Evolutionary conservation across 2,888 invertebrate genomes (phyloP), one percentile per base, ranked within the genome.

Genomic region (Heliothis peltigera): DNA sequence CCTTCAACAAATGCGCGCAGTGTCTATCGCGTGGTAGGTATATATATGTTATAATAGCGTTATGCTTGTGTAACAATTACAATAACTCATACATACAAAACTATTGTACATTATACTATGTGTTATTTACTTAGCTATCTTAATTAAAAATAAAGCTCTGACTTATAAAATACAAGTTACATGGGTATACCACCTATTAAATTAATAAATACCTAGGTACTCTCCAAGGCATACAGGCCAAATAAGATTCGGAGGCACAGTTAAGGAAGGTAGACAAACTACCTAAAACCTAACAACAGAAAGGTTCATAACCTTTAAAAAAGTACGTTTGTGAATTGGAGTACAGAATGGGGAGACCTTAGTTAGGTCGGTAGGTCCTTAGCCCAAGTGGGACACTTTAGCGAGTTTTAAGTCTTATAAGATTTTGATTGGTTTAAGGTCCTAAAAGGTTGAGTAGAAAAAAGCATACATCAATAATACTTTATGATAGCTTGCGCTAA

Each of bases 1-100:
- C 92, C 90, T 91, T 91, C 91, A 89, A 88, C 87, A 85, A 88
- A 87, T 39, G 39, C 89, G 88, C 91, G 87, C 83, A 82, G 82
- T 84, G 87, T 86, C 84, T 89, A 87, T 81, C 79, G 81, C 80
- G 71, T 81, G 80, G 76, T 82, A 82, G 67, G 68, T 70, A 60
- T 73, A 55, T 58, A 69, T 77, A 81, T 73, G 70, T 64, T 75
- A 63, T 70, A 65, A 72, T 65, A 74, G 70, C 73, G 74, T 57
- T 81, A 56, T 65, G 70, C 67, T 68, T 77, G 68, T 76, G 63
- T 76, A 79, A 81, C 65, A 63, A 73, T 65, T 66, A 68, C 62
- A 61, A 57, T 57, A 54, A 59, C 59, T 44, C 55, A 51, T 69
- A 54, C 42, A 61, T 59, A 52, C 47, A 46, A 39, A 56, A 68